Conservation (phyloP, 2,113 vertebrate species). For the Solea solea region DNA sequence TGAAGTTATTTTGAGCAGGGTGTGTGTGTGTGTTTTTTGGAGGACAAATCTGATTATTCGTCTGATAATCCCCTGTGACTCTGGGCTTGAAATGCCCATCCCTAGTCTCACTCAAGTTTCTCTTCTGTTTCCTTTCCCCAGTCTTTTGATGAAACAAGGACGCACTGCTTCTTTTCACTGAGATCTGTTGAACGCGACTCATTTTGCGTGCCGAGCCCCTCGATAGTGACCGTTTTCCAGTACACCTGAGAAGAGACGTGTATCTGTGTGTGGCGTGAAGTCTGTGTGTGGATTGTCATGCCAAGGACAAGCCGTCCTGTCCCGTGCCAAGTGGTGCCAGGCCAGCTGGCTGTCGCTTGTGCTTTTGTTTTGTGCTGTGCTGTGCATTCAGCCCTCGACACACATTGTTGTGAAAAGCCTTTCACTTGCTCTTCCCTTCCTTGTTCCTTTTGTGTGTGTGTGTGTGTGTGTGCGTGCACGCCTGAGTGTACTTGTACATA, state of each 20-base stretch:
- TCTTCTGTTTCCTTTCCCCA: constrained; percentile 25
- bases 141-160: constrained; percentile 38
- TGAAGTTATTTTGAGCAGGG: too few relatives aligned
- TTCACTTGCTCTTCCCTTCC: constrained; percentile 47
- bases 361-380: constrained; percentile 67
- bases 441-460: constrained; percentile 24
- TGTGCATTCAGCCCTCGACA: constrained; percentile 72
- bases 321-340: constrained; percentile 76
- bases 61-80: too few relatives aligned
- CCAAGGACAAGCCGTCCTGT: constrained; percentile 67
- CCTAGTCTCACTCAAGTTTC: constrained; percentile 18
- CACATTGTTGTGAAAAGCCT: constrained; percentile 69
- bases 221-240: constrained; percentile 23
- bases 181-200: constrained; percentile 41
- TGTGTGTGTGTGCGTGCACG: constrained; percentile 33
- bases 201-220: constrained; percentile 27
- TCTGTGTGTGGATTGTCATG: constrained; percentile 57
- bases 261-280: constrained; percentile 4
- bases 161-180: constrained; percentile 17
- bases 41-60: too few relatives aligned
- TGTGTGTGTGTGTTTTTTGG: too few relatives aligned
- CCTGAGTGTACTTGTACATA: constrained; percentile 24
- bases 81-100: too few relatives aligned
- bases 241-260: constrained; percentile 45
- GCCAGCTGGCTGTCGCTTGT: constrained; percentile 75